Conservation (phyloP, 1,140 invertebrate genomes). For the Ectropis grisescens region DNA sequence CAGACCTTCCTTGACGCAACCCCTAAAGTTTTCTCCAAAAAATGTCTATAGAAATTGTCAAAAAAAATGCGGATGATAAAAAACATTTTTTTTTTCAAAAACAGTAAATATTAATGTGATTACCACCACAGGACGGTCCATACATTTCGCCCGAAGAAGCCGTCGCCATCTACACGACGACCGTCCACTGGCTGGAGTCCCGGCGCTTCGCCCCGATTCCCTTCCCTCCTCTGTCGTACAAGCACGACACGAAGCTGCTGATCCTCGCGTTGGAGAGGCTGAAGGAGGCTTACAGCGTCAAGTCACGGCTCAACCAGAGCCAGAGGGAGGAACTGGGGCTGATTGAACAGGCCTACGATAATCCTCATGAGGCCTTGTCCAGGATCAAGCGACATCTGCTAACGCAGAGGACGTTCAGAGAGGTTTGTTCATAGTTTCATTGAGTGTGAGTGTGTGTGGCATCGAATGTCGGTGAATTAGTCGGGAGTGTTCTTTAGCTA, state of each 20-base stretch:
- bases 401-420: slow-evolving; percentile 98
- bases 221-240: slow-evolving; percentile 98
- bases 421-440: slow-evolving; percentile 80
- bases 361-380: slow-evolving; percentile 98
- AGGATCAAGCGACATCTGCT: slow-evolving; percentile 99
- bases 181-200: slow-evolving; percentile 99
- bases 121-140: slow-evolving; percentile 92
- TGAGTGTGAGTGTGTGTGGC: not conserved
- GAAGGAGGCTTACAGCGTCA: slow-evolving; percentile 99
- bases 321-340: slow-evolving; percentile 98
- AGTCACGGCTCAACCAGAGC: slow-evolving; percentile 98
- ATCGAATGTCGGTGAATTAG: too few relatives aligned
- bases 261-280: slow-evolving; percentile 97
- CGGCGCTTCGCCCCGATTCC: slow-evolving; percentile 98
- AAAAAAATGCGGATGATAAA: too few relatives aligned
- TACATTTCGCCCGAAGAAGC: slow-evolving; percentile 99
- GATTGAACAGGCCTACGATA: slow-evolving; percentile 99
- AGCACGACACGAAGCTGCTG: slow-evolving; percentile 98
- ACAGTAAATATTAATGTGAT: too few relatives aligned
- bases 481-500: too few relatives aligned
- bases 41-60: too few relatives aligned
- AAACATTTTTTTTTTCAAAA: too few relatives aligned
- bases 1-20: too few relatives aligned
- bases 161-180: slow-evolving; percentile 99
- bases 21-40: too few relatives aligned